Base-by-base conservation (phyloP, 2,797 vertebrate genomes). In the Mormyrops boulengeri region DNA sequence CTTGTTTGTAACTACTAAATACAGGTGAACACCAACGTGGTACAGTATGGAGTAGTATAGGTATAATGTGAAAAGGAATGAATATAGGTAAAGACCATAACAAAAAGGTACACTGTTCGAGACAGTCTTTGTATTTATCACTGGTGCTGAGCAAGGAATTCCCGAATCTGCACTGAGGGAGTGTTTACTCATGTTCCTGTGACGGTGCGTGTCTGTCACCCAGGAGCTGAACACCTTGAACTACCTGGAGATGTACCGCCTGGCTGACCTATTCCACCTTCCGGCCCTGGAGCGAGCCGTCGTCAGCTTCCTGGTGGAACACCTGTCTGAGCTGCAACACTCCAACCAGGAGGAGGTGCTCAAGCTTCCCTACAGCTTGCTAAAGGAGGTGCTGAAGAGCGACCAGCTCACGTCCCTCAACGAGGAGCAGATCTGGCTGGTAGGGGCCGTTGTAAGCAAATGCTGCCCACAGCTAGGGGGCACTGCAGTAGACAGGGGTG, bases 351-450 rank as follows among this genome's bases (percentile, higher is more conserved):
- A 99, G 85, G 97, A 99, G 92, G 96, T 98, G 90, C 95, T 99
- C 92, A 95, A 96, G 62, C 96, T 99, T 50, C 98, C 98, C n/a
- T 98, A 97, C 93, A 97, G 97, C 93, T 97, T 99, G 90, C 97
- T 99, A 88, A 96, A 96, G 94, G 98, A 99, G 93, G 98, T 97
- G 92, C 97, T 99, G 91, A 98, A 98, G 96, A 99, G 98, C 0
- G 98, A 99, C 94, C 97, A 96, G 88, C 97, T 99, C 92, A 99
- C 98, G 91, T 99, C 98, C 17, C 96, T 99, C 91, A 98, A 96
- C 0, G 98, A 99, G 94, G 97, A 98, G 91, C 97, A 99, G 94
- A 99, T 99, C 93, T 99, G 98, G 98, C 97, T 99, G 97, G 98
- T 99, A 96, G 47, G 26, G 22, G 88, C 53, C 14, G 11, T 9